A percentile compares a stretch with the other conserved stretches of the same genome.
Evolutionary conservation across 1,140 invertebrate genomes (phyloP).

Genomic region (Anagrus nilaparvatae): DNA sequence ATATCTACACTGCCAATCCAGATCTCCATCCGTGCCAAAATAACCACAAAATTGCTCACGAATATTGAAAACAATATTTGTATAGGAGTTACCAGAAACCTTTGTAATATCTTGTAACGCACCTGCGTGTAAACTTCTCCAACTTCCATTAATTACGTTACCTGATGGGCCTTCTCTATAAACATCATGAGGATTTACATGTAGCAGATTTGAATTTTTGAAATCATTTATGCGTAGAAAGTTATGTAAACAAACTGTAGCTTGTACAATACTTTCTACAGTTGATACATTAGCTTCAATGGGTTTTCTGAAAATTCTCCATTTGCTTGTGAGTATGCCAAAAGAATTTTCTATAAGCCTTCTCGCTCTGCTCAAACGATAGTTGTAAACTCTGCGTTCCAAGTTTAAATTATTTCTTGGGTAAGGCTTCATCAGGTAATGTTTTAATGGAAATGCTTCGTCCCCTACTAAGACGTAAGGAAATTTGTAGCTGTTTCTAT

Average conservation of each 20-base stretch:
- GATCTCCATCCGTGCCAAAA: not conserved
- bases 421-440: slow-evolving; percentile 32
- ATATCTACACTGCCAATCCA: slow-evolving; percentile 5
- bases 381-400: slow-evolving; percentile 31
- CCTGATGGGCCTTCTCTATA: not conserved
- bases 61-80: not conserved
- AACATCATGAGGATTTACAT: not conserved
- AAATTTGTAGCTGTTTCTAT: slow-evolving; percentile 17
- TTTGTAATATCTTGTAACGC: not conserved
- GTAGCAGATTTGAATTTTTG: not conserved
- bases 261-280: slow-evolving; percentile 12
- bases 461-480: slow-evolving; percentile 29
- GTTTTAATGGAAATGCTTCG: slow-evolving; percentile 31
- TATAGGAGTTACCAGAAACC: not conserved
- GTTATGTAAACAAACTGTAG: slow-evolving; percentile 13
- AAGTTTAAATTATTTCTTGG: slow-evolving; percentile 21
- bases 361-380: slow-evolving; percentile 34
- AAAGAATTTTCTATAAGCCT: slow-evolving; percentile 35
- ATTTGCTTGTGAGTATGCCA: slow-evolving; percentile 36
- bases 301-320: slow-evolving; percentile 27
- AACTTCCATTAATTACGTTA: not conserved
- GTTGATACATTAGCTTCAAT: slow-evolving; percentile 4
- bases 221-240: not conserved
- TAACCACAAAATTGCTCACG: slow-evolving; percentile 7
- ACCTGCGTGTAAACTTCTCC: no score